A percentile compares a stretch with the other conserved stretches of the same genome.
phyloP scores from a whole-genome alignment of 2,797 vertebrate species.

The Argya squamiceps region DNA sequence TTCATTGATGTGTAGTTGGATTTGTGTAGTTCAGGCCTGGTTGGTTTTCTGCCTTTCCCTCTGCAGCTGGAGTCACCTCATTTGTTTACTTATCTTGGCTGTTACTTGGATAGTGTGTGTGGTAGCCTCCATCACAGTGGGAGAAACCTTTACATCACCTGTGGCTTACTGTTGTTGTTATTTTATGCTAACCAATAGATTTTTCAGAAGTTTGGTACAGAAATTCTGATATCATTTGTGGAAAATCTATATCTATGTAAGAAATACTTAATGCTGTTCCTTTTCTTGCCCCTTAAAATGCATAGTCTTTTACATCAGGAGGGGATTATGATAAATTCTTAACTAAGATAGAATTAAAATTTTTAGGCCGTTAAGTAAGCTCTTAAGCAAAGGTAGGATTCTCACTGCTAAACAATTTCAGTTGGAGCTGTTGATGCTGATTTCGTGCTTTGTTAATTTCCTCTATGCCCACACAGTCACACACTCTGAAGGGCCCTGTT shows the following conservation, averaged over 20 bases:
- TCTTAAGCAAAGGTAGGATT: not conserved
- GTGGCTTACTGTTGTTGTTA: not conserved
- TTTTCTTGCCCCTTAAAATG: not conserved
- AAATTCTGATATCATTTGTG: accelerated
- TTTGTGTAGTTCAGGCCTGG: not conserved
- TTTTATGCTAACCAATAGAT: not conserved
- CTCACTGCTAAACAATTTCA: not conserved
- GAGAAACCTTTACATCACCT: not conserved
- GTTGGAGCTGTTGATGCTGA: not conserved
- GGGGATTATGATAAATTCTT: not conserved
- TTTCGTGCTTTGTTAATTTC: not conserved
- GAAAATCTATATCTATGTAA: not conserved
- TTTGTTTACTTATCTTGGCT: not conserved
- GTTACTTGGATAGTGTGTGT: not conserved
- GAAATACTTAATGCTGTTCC: not conserved
- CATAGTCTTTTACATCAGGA: not conserved
- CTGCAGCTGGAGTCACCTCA: not conserved
- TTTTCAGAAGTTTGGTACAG: not conserved
- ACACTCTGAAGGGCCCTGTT: not conserved
- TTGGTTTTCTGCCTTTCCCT: not conserved
- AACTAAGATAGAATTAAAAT: not conserved
- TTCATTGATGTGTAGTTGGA: not conserved
- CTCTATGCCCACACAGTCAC: accelerated
- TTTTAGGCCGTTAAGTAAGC: not conserved
- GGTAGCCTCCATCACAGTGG: not conserved